Conservation (phyloP, 2,113 vertebrate species). For the Raphicerus campestris region DNA sequence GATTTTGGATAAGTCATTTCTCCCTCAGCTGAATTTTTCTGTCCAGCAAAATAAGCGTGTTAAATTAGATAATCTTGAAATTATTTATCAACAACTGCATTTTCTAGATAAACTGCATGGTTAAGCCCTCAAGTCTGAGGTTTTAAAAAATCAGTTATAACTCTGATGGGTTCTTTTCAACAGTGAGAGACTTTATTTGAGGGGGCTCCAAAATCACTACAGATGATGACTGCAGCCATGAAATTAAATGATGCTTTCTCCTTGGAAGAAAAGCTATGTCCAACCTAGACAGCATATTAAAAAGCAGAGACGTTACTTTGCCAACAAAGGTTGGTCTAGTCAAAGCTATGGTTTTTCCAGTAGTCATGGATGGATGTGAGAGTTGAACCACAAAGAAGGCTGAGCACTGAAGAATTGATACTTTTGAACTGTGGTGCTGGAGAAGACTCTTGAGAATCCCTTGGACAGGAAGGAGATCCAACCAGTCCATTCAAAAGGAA, state of each 20-base stretch:
- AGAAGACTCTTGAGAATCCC: not conserved
- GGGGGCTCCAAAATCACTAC: not conserved
- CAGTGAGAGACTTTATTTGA: not conserved
- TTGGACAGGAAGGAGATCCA: not conserved
- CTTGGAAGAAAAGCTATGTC: not conserved
- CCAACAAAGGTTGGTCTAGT: not conserved
- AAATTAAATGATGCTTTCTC: not conserved
- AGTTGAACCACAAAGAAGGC: not conserved
- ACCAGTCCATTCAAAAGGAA: not conserved
- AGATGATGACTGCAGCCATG: not conserved
- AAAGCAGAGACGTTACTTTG: not conserved
- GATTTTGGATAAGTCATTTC: conserved; percentile 27
- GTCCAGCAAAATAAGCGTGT: not conserved
- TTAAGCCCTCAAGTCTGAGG: not conserved
- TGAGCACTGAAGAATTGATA: not conserved
- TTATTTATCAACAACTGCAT: not conserved
- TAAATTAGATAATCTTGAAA: conserved; percentile 14
- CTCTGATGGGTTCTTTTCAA: not conserved
- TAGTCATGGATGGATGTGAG: not conserved
- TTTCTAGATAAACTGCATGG: conserved; percentile 9
- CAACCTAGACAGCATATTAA: not conserved
- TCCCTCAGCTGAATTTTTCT: conserved; percentile 21
- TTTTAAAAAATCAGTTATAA: not conserved
- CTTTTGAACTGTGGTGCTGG: not conserved
- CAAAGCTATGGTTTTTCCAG: not conserved